Percentiles rank a stretch among this genome's conserved stretches.
Conservation (phyloP, 2,113 vertebrate genomes). For the Butorides virescens region DNA sequence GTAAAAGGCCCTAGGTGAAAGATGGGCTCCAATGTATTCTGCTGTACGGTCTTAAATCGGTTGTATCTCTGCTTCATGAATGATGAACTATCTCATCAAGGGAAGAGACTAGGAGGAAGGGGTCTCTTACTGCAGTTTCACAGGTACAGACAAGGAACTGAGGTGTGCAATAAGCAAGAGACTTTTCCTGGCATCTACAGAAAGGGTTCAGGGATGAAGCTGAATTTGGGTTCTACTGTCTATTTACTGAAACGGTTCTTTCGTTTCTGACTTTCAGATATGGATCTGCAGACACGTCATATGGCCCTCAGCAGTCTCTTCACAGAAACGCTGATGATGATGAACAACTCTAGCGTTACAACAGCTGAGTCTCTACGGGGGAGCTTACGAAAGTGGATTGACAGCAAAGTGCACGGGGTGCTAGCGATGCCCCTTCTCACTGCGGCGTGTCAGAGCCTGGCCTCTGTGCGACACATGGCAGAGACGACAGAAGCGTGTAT, state of each 20-base stretch:
- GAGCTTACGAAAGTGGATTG: conserved; percentile 84
- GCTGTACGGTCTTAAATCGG: background rate
- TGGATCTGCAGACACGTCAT: conserved; percentile 86
- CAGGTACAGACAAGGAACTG: background rate
- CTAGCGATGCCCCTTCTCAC: conserved; percentile 91
- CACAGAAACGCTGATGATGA: conserved; percentile 83
- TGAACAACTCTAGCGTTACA: conserved; percentile 85
- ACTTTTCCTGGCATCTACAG: background rate
- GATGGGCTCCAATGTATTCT: background rate
- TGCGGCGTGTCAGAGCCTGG: conserved; percentile 88
- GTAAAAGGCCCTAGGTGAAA: background rate
- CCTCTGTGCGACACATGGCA: conserved; percentile 94
- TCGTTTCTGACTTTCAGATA: conserved; percentile 69
- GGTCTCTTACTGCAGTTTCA: background rate
- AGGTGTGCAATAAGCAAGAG: background rate
- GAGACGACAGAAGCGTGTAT: conserved; percentile 92
- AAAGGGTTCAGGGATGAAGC: background rate
- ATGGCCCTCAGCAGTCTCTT: conserved; percentile 93
- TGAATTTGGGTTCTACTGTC: background rate
- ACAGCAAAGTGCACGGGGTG: conserved; percentile 77
- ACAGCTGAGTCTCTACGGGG: conserved; percentile 86
- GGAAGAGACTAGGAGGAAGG: rapidly evolving
- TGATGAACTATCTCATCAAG: background rate
- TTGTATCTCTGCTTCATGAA: background rate
- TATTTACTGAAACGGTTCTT: rapidly evolving